Evolutionary conservation across 2,888 invertebrate species (phyloP), one percentile per base, ranked within the genome.

Genomic region (Drosophila kanekoi): DNA sequence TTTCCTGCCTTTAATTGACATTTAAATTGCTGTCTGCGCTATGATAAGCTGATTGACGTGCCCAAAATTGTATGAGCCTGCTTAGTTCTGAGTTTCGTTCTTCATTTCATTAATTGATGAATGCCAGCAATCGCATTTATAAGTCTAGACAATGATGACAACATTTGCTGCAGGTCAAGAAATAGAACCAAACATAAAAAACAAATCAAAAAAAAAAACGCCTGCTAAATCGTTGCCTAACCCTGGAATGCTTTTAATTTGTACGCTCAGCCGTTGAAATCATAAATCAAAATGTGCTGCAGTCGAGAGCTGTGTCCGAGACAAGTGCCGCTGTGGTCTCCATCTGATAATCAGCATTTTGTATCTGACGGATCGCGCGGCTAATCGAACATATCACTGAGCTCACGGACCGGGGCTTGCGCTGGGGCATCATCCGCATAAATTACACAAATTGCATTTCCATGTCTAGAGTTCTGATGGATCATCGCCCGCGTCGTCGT

Each of bases 391-490:
- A 76, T 87, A 81, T 72, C 67, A 65, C 72, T 72, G 68, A 37
- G 60, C 49, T 44, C 66, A 43, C 52, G 37, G 65, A 53, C 57
- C 51, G 14, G 40, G 57, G 49, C 64, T 41, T 8, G 47, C 47
- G 37, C 56, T 20, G 47, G 54, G 37, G 59, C 68, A 67, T 64
- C 70, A 59, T 67, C 68, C 68, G 81, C 82, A 87, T 87, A 87
- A 87, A 89, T 87, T 87, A 88, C 81, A 88, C 81, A 90, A 90
- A 90, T 90, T 90, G 90, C 89, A 89, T 91, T 90, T 90, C 83
- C 91, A 86, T 90, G 89, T 90, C 89, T 76, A 79, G 64, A 74
- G 71, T 68, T 71, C 83, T 84, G 86, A 84, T 87, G 88, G 88
- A 84, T 84, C 83, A 84, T 84, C 81, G 87, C 79, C 87, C 73